These are phyloP conservation scores for Oceanodroma leucorhoa DNA, from an alignment of 2,797 vertebrate genomes.

Conservation along the genomic window DNA sequence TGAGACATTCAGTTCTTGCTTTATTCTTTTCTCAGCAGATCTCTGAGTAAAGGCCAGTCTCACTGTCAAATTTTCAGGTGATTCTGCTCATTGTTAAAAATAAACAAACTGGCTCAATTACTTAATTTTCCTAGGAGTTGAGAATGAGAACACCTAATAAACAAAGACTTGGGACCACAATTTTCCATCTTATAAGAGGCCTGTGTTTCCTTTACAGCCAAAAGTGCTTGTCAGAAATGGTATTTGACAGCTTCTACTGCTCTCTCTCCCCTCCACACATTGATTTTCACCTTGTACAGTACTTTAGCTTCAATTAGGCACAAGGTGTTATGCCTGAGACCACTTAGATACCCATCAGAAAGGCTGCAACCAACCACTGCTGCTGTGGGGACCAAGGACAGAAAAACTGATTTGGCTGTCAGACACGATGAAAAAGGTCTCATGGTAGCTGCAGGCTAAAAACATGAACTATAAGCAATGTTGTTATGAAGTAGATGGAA, in stretches of 20 bases:
- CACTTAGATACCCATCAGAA: slow-evolving; percentile 31
- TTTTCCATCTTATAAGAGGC: not conserved
- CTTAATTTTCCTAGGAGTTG: not conserved
- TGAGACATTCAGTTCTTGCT: not conserved
- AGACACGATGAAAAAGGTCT: not conserved
- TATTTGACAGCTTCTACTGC: slow-evolving; percentile 45
- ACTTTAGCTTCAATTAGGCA: slow-evolving; percentile 58
- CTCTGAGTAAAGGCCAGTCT: not conserved
- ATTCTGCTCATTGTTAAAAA: not conserved
- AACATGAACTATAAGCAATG: slow-evolving; percentile 9
- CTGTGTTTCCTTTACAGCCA: not conserved
- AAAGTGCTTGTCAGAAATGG: slow-evolving; percentile 42
- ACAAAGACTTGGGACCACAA: not conserved
- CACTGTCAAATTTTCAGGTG: not conserved
- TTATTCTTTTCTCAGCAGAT: not conserved
- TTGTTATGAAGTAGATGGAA: slow-evolving; percentile 23
- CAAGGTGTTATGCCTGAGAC: slow-evolving; percentile 50
- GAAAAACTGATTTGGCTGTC: slow-evolving; percentile 20
- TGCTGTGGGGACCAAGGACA: not conserved
- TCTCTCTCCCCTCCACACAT: slow-evolving; percentile 38
- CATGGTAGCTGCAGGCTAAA: slow-evolving; percentile 31
- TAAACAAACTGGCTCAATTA: not conserved
- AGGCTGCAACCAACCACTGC: not conserved
- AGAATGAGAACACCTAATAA: not conserved
- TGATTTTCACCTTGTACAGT: slow-evolving; percentile 61